Conservation (phyloP, 1,140 invertebrate genomes). For the Phocides pigmalion region DNA sequence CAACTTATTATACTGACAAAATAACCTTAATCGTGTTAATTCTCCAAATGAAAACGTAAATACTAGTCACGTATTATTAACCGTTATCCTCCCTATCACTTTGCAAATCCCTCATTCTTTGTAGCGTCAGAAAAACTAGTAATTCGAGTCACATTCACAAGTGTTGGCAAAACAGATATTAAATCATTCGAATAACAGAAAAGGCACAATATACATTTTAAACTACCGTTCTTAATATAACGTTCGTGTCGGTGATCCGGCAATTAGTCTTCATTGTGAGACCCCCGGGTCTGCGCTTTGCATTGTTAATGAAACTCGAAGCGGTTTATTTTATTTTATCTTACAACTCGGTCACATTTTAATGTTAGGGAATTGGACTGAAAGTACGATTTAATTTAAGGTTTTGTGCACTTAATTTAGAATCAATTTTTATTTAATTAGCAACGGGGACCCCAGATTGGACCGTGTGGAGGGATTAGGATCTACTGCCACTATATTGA, state of each 20-base stretch:
- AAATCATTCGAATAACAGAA: background rate
- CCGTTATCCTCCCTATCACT: too few species aligned
- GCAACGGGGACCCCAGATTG: too few species aligned
- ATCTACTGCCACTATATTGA: too few species aligned
- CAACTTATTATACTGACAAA: too few species aligned
- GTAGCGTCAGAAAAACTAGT: too few species aligned
- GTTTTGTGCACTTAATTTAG: background rate
- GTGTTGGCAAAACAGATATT: background rate
- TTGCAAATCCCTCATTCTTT: too few species aligned
- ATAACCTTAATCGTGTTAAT: too few species aligned
- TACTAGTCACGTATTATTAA: too few species aligned
- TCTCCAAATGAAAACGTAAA: too few species aligned
- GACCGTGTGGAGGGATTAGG: too few species aligned
- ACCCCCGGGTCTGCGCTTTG: constrained; percentile 20
- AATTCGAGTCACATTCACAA: too few species aligned
- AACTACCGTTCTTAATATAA: constrained; percentile 32
- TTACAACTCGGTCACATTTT: constrained; percentile 20
- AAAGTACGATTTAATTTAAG: background rate
- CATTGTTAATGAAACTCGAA: constrained; percentile 33
- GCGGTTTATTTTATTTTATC: constrained; percentile 29
- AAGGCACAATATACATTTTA: constrained; percentile 19
- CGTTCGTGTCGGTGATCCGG: constrained; percentile 24
- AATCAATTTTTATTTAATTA: background rate
- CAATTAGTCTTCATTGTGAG: constrained; percentile 35
- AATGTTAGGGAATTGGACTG: background rate